Evolutionary conservation across 2,888 invertebrate species (phyloP), one percentile per base, ranked within the genome.

Genomic region (Xestia sexstrigata): DNA sequence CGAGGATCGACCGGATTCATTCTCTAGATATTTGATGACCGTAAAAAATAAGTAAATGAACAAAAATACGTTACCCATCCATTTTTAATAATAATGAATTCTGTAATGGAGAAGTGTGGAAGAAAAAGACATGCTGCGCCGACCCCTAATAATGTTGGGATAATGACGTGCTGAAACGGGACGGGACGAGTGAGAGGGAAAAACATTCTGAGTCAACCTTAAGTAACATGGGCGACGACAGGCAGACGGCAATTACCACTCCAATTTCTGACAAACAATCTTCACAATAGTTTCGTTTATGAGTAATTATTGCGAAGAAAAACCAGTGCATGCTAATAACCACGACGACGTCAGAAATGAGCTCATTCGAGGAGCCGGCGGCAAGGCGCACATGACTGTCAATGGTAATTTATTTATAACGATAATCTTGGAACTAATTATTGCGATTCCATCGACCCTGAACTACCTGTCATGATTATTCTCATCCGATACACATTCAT

Each of bases 391-490:
- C 39, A 47, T 39, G 62, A 70, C 66, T 60, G 39, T 42, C 47
- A 26, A 74, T 85, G 70, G 26, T 76, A 74, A 74, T 74, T 74
- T 58, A 78, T 69, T 49, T 20, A 23, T 70, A 80, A 81, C 75
- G 71, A 85, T 76, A 75, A 87, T 76, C 58, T 74, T 72, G 45
- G 39, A 73, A 58, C 23, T 58, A 73, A 73, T 76, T 65, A 70
- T 68, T 26, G 73, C 67, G 35, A 67, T 69, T 71, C 52, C 26
- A 45, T 62, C n/a, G 66, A 63, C 62, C 73, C 30, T 75, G 74
- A 71, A 71, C 49, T 70, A 79, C 68, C 63, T 65, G 49, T 2
- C 58, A 62, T 63, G n/a, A 62, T 79, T 74, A 74, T 63, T 76
- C 52, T 42, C 60, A 69, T 75, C 62, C 55, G 62, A 78, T 74